Base-by-base conservation (phyloP, 2,113 vertebrate genomes). In the Dromiciops gliroides region DNA sequence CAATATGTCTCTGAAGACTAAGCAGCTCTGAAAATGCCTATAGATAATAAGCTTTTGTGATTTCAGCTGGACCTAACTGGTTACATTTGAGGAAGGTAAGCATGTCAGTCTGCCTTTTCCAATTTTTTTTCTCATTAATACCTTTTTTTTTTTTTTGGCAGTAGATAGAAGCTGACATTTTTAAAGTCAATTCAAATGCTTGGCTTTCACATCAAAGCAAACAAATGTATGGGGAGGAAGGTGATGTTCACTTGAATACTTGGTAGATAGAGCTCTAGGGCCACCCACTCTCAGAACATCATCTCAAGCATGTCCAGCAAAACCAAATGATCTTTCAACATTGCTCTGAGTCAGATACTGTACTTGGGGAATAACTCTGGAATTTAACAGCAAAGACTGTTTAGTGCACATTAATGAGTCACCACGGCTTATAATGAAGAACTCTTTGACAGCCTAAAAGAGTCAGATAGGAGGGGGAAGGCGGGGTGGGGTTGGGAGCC, bases 381-480 rank as follows among this genome's bases (percentile, higher is more conserved):
- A 97, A 95, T 98, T 94, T 93, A 98, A 95, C 95, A 97, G 95
- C 96, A 97, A 47, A 97, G 93, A 51, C 92, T 95, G 91, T 16
- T 98, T 47, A 92, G 96, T 94, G 44, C 92, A 96, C 97, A 97
- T 96, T 94, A 95, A 89, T 97, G 98, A 98, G 94, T 98, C 98
- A 98, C 91, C 83, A 91, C 37, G 97, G 91, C 91, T 83, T 97
- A 48, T 91, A 96, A 95, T 90, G 96, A 93, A 97, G 95, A 96
- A 94, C 48, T 51, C 22, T 95, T 94, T 97, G 91, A 93, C 0
- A 53, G 88, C 23, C 37, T 0, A 92, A 94, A 47, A 48, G 89
- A 96, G 31, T 75, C 37, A 75, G 67, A 75, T n/a, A n/a, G 67
- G 31, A n/a, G 89, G 90, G 92, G 89, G 91, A 89, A n/a, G n/a